phyloP scores from a whole-genome alignment of 2,113 vertebrate species.

The Hydrolagus affinis region DNA sequence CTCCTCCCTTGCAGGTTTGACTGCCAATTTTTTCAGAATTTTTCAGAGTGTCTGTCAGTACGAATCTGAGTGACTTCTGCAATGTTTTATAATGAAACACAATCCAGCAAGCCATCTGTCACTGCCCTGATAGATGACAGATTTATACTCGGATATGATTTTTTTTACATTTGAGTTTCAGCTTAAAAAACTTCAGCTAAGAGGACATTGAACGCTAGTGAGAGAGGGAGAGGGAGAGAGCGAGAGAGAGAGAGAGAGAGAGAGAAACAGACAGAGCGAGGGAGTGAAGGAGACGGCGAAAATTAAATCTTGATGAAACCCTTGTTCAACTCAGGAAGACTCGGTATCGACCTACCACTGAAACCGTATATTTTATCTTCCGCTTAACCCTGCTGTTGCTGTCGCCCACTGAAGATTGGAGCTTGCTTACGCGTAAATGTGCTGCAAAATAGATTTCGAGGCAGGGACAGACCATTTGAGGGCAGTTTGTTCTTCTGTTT shows the following conservation, averaged over 20 bases:
- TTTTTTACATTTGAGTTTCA: slow-evolving; percentile 23
- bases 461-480: background rate
- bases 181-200: slow-evolving; percentile 18
- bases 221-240: slow-evolving; percentile 30
- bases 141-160: slow-evolving; percentile 31
- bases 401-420: background rate
- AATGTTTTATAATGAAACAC: slow-evolving; percentile 37
- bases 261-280: slow-evolving; percentile 4
- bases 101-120: slow-evolving; percentile 37
- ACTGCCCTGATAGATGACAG: slow-evolving; percentile 39
- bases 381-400: slow-evolving; percentile 19
- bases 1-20: slow-evolving; percentile 29
- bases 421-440: background rate
- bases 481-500: background rate
- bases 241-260: slow-evolving; percentile 31
- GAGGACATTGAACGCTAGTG: slow-evolving; percentile 37
- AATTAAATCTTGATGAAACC: slow-evolving; percentile 33
- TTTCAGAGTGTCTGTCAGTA: slow-evolving; percentile 18
- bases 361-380: slow-evolving; percentile 14
- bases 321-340: slow-evolving; percentile 2
- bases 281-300: background rate
- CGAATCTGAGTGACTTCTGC: slow-evolving; percentile 27
- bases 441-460: background rate
- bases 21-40: slow-evolving; percentile 28
- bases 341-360: slow-evolving; percentile 7